A percentile compares a stretch with the other conserved stretches of the same genome.
Evolutionary conservation across 64 coral and sea anemone genomes (phyloP).

Genomic region (Stichodactyla mertensii): DNA sequence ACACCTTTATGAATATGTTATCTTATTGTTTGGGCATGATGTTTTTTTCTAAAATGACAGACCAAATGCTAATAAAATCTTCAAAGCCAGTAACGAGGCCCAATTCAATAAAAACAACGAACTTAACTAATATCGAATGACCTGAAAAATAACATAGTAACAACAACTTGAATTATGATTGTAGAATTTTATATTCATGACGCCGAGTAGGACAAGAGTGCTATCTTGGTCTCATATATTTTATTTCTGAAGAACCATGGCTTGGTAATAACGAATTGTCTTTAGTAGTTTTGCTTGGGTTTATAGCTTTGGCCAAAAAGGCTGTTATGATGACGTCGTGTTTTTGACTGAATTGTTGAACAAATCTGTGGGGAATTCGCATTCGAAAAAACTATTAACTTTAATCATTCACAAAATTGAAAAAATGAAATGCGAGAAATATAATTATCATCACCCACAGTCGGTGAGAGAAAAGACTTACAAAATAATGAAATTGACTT

Average conservation of each 20-base stretch:
- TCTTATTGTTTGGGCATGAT: neutral
- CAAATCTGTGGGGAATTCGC: too few species aligned
- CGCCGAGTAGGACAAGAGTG: neutral
- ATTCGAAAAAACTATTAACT: too few species aligned
- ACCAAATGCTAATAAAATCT: neutral
- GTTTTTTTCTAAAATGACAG: neutral
- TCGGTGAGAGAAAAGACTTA: neutral
- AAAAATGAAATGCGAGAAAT: too few species aligned
- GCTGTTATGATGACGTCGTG: too few species aligned
- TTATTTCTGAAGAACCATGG: too few species aligned
- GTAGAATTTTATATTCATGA: neutral
- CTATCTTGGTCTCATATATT: too few species aligned
- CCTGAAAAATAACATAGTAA: neutral
- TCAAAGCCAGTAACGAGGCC: neutral
- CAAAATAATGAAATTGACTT: neutral
- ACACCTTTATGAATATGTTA: neutral
- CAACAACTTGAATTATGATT: neutral
- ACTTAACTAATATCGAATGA: constrained; percentile 9
- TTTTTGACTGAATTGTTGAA: too few species aligned
- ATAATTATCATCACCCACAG: too few species aligned
- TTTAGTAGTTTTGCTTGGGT: too few species aligned
- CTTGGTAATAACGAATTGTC: too few species aligned
- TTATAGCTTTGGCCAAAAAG: too few species aligned
- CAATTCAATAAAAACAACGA: neutral
- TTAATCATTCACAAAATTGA: too few species aligned